A percentile compares a stretch with the other conserved stretches of the same genome.
These are phyloP conservation scores for Xestia sexstrigata DNA, from an alignment of 2,888 invertebrate genomes.

Conservation along the genomic window DNA sequence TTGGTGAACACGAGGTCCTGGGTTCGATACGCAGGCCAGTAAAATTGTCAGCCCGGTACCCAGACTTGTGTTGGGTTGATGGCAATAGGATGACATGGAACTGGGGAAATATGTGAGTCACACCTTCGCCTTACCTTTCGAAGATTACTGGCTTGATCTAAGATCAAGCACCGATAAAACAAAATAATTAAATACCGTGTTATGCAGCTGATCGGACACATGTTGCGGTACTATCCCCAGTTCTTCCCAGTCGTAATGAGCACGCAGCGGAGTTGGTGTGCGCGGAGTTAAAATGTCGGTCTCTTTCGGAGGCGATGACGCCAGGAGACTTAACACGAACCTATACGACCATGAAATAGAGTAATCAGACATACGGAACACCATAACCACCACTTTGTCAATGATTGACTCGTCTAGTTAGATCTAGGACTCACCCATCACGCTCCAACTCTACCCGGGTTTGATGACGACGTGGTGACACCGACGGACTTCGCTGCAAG, in stretches of 20 bases:
- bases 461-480: slow-evolving; percentile 89
- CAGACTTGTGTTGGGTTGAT: neutral
- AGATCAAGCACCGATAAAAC: neutral
- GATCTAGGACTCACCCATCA: slow-evolving; percentile 81
- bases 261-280: slow-evolving; percentile 78
- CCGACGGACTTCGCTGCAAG: slow-evolving; percentile 91
- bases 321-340: slow-evolving; percentile 84
- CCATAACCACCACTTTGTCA: neutral
- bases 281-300: slow-evolving; percentile 79
- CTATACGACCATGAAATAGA: slow-evolving; percentile 67
- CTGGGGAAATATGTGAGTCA: neutral
- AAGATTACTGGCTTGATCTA: too few species aligned
- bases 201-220: slow-evolving; percentile 92
- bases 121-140: neutral
- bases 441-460: slow-evolving; percentile 83
- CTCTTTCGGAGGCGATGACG: slow-evolving; percentile 79
- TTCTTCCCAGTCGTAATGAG: slow-evolving; percentile 91
- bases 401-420: neutral
- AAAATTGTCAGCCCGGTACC: neutral
- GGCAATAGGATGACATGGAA: neutral
- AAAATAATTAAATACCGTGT: slow-evolving; percentile 89
- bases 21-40: neutral
- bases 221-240: slow-evolving; percentile 91
- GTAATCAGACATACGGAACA: slow-evolving; percentile 15
- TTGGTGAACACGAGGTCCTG: neutral